Conservation (phyloP, 2,113 vertebrate species). For the Danio rerio region GRCz12tu NC_133195.1:45237501-45238000, state of each 20-base stretch:
- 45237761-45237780: slow-evolving; percentile 82
- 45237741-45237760: not conserved
- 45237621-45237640: not conserved
- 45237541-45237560: slow-evolving; percentile 21
- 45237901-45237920: too few species aligned
- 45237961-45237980: too few species aligned
- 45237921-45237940: too few species aligned
- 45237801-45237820: slow-evolving; percentile 92
- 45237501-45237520: slow-evolving; percentile 18
- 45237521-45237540: slow-evolving; percentile 22
- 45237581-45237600: not conserved
- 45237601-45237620: not conserved
- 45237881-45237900: slow-evolving; percentile 80
- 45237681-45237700: not conserved
- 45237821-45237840: slow-evolving; percentile 86
- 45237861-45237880: slow-evolving; percentile 79
- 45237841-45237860: slow-evolving; percentile 82
- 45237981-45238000: too few species aligned
- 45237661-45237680: not conserved
- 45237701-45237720: not conserved
- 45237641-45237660: not conserved
- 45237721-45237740: not conserved
- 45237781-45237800: slow-evolving; percentile 90
- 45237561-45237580: slow-evolving; percentile 10
- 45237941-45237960: too few species aligned